phyloP scores from a whole-genome alignment of 2,888 invertebrate species.

The Zygogramma bicolorata region DNA sequence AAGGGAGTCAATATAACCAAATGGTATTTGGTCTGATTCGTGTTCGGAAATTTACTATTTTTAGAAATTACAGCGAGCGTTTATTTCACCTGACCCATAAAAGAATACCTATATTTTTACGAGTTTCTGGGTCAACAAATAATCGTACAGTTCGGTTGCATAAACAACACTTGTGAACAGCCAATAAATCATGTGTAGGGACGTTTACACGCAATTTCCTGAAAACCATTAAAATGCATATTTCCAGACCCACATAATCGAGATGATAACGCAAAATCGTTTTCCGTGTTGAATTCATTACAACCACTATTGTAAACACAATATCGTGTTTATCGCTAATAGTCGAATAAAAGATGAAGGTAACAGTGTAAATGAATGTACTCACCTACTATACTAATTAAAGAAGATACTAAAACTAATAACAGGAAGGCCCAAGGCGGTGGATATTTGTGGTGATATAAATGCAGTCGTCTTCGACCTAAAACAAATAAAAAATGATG shows the following conservation, averaged over 20 bases:
- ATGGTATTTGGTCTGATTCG: no score
- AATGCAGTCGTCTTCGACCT: slow-evolving; percentile 65
- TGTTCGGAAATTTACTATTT: neutral
- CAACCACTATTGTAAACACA: neutral
- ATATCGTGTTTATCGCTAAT: neutral
- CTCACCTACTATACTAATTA: slow-evolving; percentile 67
- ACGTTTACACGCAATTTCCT: neutral
- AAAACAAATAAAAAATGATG: slow-evolving; percentile 51
- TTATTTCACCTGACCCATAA: neutral
- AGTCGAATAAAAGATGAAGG: neutral
- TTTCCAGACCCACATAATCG: slow-evolving; percentile 11
- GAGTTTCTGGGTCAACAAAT: slow-evolving; percentile 5
- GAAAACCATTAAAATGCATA: slow-evolving; percentile 14
- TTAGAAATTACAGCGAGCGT: neutral
- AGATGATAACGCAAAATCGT: neutral
- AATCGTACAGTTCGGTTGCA: neutral
- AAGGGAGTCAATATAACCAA: neutral
- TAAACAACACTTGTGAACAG: neutral
- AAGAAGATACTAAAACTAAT: slow-evolving; percentile 65
- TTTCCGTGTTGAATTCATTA: neutral
- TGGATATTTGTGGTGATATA: slow-evolving; percentile 63
- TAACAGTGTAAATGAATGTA: slow-evolving; percentile 33
- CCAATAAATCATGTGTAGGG: neutral
- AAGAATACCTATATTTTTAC: neutral
- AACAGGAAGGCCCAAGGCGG: slow-evolving; percentile 65